A percentile compares a stretch with the other conserved stretches of the same genome.
phyloP scores from a whole-genome alignment of 2,797 vertebrate genomes.

The Mus caroli region DNA sequence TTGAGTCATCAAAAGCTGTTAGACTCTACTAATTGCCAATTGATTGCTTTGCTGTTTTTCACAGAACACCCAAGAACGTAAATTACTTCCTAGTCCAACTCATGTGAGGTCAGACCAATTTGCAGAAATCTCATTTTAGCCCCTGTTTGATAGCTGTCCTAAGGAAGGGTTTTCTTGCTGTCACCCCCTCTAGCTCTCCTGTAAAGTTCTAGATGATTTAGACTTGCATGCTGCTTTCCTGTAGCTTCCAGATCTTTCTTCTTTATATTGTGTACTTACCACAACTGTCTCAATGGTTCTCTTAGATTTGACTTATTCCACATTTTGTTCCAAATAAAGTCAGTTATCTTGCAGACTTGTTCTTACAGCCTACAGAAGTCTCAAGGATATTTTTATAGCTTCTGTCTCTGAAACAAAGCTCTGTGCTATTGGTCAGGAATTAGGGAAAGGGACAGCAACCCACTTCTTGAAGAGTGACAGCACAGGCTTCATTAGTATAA shows the following conservation, averaged over 20 bases:
- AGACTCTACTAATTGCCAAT: background rate
- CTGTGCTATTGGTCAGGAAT: background rate
- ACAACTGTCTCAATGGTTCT: background rate
- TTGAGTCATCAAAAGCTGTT: background rate
- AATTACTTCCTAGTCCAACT: background rate
- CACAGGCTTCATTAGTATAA: background rate
- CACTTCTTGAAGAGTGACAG: background rate
- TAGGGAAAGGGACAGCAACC: background rate
- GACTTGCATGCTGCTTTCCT: background rate
- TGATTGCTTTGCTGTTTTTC: background rate
- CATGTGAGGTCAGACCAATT: background rate
- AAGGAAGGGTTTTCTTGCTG: background rate
- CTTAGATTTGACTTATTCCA: background rate
- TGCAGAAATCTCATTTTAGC: background rate
- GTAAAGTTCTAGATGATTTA: background rate
- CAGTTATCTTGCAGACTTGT: background rate
- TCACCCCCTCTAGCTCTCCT: background rate
- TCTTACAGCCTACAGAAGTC: background rate
- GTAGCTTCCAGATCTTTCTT: background rate
- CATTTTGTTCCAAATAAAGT: slow-evolving; percentile 1
- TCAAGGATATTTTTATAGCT: background rate
- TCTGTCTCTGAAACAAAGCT: background rate
- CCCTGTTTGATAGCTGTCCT: background rate
- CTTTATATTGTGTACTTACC: background rate
- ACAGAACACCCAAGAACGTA: background rate